Percentiles rank a stretch among this genome's conserved stretches.
These are phyloP conservation scores for Tinea pellionella DNA, from an alignment of 2,888 invertebrate genomes.

Conservation along the genomic window DNA sequence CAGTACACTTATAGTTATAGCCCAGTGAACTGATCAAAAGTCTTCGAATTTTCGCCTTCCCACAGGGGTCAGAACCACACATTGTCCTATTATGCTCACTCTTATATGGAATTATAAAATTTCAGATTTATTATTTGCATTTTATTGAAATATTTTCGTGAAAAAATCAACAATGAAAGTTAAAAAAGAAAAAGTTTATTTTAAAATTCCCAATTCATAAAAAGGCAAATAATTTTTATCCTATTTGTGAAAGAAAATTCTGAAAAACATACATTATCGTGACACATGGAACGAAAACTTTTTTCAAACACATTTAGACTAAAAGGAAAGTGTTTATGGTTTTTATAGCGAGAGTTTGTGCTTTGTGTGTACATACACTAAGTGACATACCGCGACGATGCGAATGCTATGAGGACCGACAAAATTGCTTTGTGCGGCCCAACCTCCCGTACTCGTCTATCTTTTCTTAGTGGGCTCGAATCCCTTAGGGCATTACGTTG, in stretches of 20 bases:
- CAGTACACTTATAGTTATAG: background rate
- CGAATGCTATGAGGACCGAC: background rate
- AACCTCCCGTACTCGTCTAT: conserved; percentile 8
- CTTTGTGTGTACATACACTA: conserved; percentile 9
- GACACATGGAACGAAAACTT: background rate
- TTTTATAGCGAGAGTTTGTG: background rate
- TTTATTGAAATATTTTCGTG: no score
- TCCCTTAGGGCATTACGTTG: conserved; percentile 6
- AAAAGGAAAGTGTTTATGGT: conserved; percentile 6
- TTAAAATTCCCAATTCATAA: no score
- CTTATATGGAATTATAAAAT: background rate
- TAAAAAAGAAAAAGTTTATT: no score
- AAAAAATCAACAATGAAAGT: no score
- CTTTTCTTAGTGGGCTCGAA: background rate
- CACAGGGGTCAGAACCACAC: background rate
- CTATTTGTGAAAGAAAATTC: background rate
- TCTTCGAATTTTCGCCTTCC: background rate
- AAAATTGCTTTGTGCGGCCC: conserved; percentile 10
- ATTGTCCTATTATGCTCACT: background rate
- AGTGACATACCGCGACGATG: conserved; percentile 4
- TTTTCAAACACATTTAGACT: background rate
- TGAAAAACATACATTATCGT: background rate
- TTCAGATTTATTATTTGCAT: no score
- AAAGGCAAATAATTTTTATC: background rate
- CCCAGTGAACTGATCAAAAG: background rate